Evolutionary conservation across 2,888 invertebrate genomes (phyloP).

Genomic region (Clunio marinus): DNA sequence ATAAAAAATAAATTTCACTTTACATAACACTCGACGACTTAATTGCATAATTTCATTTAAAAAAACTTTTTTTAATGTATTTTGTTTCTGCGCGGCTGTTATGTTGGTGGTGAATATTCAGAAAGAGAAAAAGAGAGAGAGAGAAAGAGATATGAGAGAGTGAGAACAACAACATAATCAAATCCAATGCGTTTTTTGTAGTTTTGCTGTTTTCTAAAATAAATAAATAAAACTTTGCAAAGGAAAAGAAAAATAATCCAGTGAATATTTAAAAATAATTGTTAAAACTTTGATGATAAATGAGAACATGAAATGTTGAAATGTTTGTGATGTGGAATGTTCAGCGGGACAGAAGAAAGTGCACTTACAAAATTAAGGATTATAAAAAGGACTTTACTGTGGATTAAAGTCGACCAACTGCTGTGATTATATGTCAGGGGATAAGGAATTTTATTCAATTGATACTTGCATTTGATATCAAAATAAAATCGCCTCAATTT

Average conservation of each 20-base stretch:
- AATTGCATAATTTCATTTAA: slow-evolving; percentile 30
- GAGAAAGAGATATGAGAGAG: too few relatives aligned
- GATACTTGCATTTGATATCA: slow-evolving; percentile 2
- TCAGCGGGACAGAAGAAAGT: too few relatives aligned
- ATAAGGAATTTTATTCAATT: too few relatives aligned
- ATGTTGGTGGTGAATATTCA: slow-evolving; percentile 23
- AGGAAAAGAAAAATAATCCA: too few relatives aligned
- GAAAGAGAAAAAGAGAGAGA: background rate
- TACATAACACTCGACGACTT: slow-evolving; percentile 37
- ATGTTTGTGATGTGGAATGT: too few relatives aligned
- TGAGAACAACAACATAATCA: background rate
- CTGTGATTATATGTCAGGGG: background rate
- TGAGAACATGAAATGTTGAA: too few relatives aligned
- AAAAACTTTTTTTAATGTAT: slow-evolving; percentile 28
- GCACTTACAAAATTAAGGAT: background rate
- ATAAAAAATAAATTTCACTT: slow-evolving; percentile 34
- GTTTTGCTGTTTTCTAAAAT: too few relatives aligned
- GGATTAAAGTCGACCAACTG: background rate
- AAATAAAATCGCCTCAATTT: background rate
- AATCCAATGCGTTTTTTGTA: too few relatives aligned
- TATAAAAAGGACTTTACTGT: background rate
- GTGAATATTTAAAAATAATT: too few relatives aligned
- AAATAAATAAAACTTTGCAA: too few relatives aligned
- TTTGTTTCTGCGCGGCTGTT: slow-evolving; percentile 33
- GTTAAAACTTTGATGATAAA: too few relatives aligned